Evolutionary conservation across 2,113 vertebrate species (phyloP).

Genomic region (Puntigrus tetrazona): DNA sequence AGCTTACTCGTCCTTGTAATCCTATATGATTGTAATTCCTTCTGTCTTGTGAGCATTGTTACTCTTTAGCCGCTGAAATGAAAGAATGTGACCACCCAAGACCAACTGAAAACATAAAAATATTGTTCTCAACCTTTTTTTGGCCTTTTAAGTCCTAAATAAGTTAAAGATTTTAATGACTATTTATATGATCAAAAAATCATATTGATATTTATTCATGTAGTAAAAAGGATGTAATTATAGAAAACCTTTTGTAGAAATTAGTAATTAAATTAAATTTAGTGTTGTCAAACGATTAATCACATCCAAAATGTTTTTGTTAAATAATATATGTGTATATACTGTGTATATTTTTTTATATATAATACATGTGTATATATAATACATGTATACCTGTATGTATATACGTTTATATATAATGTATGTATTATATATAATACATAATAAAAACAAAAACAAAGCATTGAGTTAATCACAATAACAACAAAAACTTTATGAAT

Average conservation of each 20-base stretch:
- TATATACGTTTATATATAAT: too few relatives aligned
- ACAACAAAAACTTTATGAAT: too few relatives aligned
- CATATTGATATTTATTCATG: not conserved
- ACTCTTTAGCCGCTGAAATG: constrained; percentile 31
- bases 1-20: constrained; percentile 9
- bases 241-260: not conserved
- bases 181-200: not conserved
- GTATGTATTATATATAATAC: too few relatives aligned
- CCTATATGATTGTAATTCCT: constrained; percentile 53
- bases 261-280: not conserved
- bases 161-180: not conserved
- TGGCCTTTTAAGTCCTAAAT: not conserved
- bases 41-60: constrained; percentile 59
- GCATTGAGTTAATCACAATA: too few relatives aligned
- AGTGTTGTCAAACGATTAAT: too few relatives aligned
- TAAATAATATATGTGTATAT: too few relatives aligned
- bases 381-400: too few relatives aligned
- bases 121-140: not conserved
- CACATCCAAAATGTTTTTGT: too few relatives aligned
- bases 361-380: too few relatives aligned
- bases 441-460: too few relatives aligned
- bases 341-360: too few relatives aligned
- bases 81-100: not conserved
- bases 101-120: not conserved
- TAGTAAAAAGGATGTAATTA: not conserved